Conservation (phyloP, 2,888 invertebrate genomes). For the Sinodicranocentrus sp. region DNA sequence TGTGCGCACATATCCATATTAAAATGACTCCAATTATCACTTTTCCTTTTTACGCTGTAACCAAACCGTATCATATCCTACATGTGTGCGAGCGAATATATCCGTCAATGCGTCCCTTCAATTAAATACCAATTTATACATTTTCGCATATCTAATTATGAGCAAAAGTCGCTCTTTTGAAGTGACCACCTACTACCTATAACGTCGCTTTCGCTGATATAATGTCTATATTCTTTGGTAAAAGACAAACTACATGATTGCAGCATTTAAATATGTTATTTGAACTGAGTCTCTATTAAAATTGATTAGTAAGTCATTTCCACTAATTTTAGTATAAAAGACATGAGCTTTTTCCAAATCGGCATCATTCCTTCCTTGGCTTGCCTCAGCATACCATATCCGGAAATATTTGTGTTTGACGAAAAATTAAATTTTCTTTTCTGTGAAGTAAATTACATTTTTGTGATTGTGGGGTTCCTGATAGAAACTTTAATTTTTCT, state of each 20-base stretch:
- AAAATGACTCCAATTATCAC: conserved; percentile 7
- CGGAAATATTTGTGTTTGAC: conserved; percentile 17
- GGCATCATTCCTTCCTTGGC: conserved; percentile 46
- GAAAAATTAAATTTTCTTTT: too few species aligned
- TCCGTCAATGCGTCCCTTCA: conserved; percentile 1
- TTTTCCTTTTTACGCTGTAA: conserved; percentile 4
- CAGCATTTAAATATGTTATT: too few species aligned
- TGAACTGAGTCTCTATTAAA: too few species aligned
- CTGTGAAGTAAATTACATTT: too few species aligned
- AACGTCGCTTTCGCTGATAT: too few species aligned
- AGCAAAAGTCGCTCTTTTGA: too few species aligned
- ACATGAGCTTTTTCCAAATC: conserved; percentile 14
- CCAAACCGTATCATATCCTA: too few species aligned
- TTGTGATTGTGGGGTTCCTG: background rate
- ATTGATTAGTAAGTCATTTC: too few species aligned
- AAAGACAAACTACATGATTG: too few species aligned
- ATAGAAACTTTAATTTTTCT: background rate
- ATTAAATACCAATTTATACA: background rate
- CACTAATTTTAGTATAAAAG: conserved; percentile 48
- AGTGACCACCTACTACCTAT: too few species aligned
- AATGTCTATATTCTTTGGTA: too few species aligned
- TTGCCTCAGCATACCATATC: conserved; percentile 36
- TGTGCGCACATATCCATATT: background rate
- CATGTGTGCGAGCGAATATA: background rate
- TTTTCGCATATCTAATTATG: too few species aligned